Conservation (phyloP, 2,797 vertebrate genomes). For the Oreochromis mossambicus region DNA sequence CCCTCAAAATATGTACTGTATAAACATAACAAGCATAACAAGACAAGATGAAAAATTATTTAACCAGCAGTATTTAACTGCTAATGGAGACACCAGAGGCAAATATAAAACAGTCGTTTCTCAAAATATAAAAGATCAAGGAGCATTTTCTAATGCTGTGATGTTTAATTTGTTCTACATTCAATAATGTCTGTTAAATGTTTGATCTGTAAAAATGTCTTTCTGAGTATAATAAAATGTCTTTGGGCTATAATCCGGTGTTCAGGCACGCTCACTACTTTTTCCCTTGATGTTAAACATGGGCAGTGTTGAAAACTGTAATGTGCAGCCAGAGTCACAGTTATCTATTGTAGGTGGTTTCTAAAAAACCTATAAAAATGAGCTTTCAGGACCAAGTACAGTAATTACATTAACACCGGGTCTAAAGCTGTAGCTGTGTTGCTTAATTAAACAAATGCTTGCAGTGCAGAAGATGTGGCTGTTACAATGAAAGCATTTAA, state of each 20-base stretch:
- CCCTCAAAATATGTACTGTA: neutral
- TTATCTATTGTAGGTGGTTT: neutral
- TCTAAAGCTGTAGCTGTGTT: neutral
- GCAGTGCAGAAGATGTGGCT: neutral
- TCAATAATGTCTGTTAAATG: neutral
- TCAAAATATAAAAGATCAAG: neutral
- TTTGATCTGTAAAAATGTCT: neutral
- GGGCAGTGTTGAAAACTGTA: neutral
- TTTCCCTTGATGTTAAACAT: neutral
- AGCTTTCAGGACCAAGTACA: slow-evolving; percentile 14
- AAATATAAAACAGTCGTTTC: neutral
- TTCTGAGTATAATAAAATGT: neutral
- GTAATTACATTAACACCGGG: neutral
- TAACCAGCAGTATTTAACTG: neutral
- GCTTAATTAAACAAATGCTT: neutral
- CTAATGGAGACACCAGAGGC: neutral
- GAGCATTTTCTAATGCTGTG: neutral
- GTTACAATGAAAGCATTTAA: neutral
- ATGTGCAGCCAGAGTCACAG: neutral
- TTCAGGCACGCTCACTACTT: neutral
- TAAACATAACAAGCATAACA: neutral
- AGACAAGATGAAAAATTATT: neutral
- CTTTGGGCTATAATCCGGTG: neutral
- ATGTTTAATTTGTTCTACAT: neutral
- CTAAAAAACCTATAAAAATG: neutral